Evolutionary conservation across 2,113 vertebrate species (phyloP).

Genomic region (Egretta garzetta): DNA sequence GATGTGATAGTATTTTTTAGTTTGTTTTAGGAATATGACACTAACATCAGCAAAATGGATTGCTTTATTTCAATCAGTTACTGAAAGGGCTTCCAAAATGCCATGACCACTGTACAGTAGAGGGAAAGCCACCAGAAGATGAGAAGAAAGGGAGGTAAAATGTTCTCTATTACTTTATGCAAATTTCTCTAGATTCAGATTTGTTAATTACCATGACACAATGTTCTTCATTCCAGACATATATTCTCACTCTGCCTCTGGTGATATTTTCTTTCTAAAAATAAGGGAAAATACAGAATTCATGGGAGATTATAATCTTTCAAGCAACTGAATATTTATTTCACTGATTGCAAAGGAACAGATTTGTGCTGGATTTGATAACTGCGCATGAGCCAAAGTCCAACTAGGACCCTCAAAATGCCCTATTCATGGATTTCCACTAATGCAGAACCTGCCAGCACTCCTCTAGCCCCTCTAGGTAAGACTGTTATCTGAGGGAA

Average conservation of each 20-base stretch:
- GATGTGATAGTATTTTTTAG: background rate
- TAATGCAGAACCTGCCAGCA: background rate
- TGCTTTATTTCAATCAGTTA: background rate
- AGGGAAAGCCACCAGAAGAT: background rate
- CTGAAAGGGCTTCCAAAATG: background rate
- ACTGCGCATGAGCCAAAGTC: background rate
- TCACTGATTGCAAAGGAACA: background rate
- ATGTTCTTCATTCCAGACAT: background rate
- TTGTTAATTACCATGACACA: background rate
- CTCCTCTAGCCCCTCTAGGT: background rate
- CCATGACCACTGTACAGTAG: background rate
- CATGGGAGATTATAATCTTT: background rate
- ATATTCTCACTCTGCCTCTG: background rate
- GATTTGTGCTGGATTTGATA: background rate
- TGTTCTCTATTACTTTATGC: background rate
- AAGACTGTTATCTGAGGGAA: background rate
- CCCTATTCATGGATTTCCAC: background rate
- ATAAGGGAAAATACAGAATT: background rate
- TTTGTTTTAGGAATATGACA: background rate
- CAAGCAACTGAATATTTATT: background rate
- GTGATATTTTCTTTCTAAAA: background rate
- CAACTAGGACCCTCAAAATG: background rate
- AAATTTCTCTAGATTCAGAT: background rate
- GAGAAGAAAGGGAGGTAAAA: background rate
- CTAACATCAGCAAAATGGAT: background rate